Evolutionary conservation across 1,140 invertebrate genomes (phyloP).

Genomic region (Diorhabda sublineata): DNA sequence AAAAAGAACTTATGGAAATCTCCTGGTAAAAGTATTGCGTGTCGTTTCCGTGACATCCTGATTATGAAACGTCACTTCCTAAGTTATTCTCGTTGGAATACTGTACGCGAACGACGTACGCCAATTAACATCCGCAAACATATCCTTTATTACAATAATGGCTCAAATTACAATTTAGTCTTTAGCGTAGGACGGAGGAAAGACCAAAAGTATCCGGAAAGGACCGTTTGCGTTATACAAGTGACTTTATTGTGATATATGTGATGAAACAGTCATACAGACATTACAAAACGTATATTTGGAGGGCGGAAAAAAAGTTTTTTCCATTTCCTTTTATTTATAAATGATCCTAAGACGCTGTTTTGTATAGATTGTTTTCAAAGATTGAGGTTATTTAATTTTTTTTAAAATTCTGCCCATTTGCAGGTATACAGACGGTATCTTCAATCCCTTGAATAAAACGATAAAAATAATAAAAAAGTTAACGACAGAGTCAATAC

Average conservation of each 20-base stretch:
- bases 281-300: no score
- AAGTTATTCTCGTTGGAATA: background rate
- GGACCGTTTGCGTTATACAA: background rate
- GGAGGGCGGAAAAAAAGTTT: no score
- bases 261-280: no score
- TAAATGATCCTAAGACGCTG: no score
- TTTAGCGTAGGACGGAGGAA: background rate
- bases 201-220: background rate
- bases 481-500: no score
- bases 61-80: background rate
- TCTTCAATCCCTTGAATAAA: no score
- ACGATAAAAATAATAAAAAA: no score
- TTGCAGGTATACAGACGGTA: no score
- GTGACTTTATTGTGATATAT: background rate
- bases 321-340: no score
- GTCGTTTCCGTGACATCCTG: conserved; percentile 1
- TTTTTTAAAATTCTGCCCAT: no score
- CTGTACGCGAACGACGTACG: background rate
- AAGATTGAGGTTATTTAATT: no score
- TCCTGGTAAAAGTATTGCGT: background rate
- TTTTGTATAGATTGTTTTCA: no score
- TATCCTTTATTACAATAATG: background rate
- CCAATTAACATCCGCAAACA: conserved; percentile 1
- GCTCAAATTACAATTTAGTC: background rate
- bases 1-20: conserved; percentile 1